Evolutionary conservation across 2,888 invertebrate species (phyloP), one percentile per base, ranked within the genome.

Genomic region (Lathronympha strigana): DNA sequence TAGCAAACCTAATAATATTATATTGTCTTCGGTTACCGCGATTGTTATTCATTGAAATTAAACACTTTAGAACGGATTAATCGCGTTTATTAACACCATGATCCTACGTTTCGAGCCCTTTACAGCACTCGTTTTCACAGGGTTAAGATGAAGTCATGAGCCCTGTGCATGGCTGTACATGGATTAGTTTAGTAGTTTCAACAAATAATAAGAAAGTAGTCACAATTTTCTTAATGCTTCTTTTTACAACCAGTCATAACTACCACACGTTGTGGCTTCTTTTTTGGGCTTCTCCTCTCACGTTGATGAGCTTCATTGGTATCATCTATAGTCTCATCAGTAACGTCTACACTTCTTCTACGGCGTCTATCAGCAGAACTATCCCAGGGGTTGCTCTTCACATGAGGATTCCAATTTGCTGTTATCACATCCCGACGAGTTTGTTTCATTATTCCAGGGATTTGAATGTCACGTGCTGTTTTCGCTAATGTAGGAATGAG

Each of bases 401-500:
- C 78, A 54, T 83, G 63, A 0, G 82, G 82, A 60, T 82, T 82
- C 80, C 80, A 83, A 31, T 81, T 82, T 0, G 82, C 77, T 45
- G 82, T 76, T 3, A 77, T 69, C 8, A 82, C 74, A 66, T 79
- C 76, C 33, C 73, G 73, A 61, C 80, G 75, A 0, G 74, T 73
- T 0, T 79, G 78, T 61, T 78, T 77, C 40, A 68, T 73, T 2
- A 75, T 11, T 33, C 68, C 73, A 19, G 74, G 63, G 11, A 77
- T 67, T 58, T 69, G 70, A 11, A 75, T 60, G 43, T 73, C 72
- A 15, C 73, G 70, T 5, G 63, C 58, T 13, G 54, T 53, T 49
- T 74, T 72, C 5, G 70, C 72, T 21, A 70, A 70, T 2, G 69
- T 67, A 6, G 72, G 70, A 23, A 49, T 61, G 13, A 28, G 61